A percentile compares a stretch with the other conserved stretches of the same genome.
Conservation (phyloP, 2,113 vertebrate genomes). For the Lonchura striata region DNA sequence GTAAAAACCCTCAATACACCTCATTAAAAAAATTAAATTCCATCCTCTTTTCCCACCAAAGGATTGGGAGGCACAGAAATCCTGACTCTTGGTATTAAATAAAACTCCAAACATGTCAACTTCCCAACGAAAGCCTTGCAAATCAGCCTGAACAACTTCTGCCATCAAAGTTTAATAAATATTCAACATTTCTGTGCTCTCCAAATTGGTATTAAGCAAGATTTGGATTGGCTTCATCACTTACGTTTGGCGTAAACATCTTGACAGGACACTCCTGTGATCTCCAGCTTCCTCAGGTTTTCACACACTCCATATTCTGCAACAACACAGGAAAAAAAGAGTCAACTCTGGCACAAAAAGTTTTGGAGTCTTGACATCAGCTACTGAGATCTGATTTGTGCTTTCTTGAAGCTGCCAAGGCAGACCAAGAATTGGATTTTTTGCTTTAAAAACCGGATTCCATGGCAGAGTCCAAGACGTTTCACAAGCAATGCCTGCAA, state of each 20-base stretch:
- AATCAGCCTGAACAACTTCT: neutral
- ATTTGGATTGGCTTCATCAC: conserved; percentile 11
- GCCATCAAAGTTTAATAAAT: neutral
- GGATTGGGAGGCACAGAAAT: neutral
- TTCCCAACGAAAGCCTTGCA: neutral
- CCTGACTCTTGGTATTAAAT: neutral
- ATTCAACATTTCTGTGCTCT: neutral
- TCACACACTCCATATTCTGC: conserved; percentile 93
- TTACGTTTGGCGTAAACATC: conserved; percentile 97
- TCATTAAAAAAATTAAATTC: neutral
- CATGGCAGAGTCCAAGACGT: neutral
- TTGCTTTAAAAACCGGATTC: neutral
- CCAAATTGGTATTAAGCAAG: neutral
- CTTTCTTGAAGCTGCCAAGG: neutral
- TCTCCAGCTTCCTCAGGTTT: conserved; percentile 89
- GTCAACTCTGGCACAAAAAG: neutral
- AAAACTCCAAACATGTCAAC: neutral
- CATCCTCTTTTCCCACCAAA: neutral
- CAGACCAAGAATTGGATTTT: neutral
- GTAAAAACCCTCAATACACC: neutral
- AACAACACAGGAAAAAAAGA: neutral
- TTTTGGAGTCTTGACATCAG: neutral
- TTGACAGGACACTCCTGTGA: conserved; percentile 85
- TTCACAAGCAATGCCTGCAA: neutral
- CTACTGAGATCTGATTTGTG: neutral